phyloP scores from a whole-genome alignment of 2,797 vertebrate species.

The Numenius phaeopus region DNA sequence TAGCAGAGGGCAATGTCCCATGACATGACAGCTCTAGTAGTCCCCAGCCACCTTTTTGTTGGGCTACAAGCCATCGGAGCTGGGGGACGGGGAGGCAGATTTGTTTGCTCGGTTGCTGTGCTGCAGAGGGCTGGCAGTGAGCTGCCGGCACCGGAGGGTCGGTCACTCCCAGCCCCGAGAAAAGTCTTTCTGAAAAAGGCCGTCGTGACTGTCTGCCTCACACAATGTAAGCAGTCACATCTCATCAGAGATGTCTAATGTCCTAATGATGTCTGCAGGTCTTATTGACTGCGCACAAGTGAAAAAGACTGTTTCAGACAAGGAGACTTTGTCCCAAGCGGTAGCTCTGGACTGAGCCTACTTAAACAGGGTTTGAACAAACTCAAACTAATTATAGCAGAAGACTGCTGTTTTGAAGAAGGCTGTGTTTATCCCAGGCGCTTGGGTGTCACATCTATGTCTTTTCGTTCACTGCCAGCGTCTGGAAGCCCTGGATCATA shows the following conservation, averaged over 20 bases:
- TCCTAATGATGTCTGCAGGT: slow-evolving; percentile 45
- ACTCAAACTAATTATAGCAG: not conserved
- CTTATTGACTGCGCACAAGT: not conserved
- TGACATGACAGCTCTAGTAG: not conserved
- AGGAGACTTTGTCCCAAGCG: not conserved
- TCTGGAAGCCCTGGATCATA: not conserved
- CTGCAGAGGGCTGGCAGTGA: slow-evolving; percentile 19
- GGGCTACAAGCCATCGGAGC: slow-evolving; percentile 17
- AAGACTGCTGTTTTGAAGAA: not conserved
- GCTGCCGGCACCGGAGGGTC: not conserved
- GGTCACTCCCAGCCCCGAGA: not conserved
- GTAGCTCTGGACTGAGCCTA: not conserved
- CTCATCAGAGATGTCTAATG: slow-evolving; percentile 36
- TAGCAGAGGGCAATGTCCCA: slow-evolving; percentile 6
- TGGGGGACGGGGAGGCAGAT: not conserved
- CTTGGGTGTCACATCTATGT: not conserved
- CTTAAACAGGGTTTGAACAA: not conserved
- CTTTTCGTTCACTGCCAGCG: not conserved
- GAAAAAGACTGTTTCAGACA: not conserved
- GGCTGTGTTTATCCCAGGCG: not conserved
- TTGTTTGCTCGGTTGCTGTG: not conserved
- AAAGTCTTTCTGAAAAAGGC: slow-evolving; percentile 22
- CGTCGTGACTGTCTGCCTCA: slow-evolving; percentile 23
- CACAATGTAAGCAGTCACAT: slow-evolving; percentile 44
- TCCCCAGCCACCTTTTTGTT: slow-evolving; percentile 35